Base-by-base conservation (phyloP, 1,140 invertebrate genomes). In the Achroia grisella region DNA sequence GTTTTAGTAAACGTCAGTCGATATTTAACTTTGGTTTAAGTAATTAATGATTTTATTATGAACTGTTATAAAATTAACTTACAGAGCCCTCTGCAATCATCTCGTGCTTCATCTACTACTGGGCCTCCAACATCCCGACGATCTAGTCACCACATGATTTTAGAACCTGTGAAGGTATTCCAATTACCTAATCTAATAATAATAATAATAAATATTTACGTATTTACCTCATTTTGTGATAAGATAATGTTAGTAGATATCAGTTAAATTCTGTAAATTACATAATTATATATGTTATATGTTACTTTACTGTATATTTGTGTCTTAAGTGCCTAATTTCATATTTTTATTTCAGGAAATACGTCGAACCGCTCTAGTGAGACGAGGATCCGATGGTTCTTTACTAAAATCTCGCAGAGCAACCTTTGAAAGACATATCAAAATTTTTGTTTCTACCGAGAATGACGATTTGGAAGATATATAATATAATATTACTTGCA, bases 371-470 rank as follows among this genome's bases (percentile, higher is more conserved):
- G 62, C 66, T 17, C 59, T 84, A 35, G 62, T 79, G 13, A 65
- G 80, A 10, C 64, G 80, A 15, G 66, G 68, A 39, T 82, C 80
- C n/a, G 80, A 84, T 62, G 80, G 80, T 0, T 80, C 76, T 10
- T 52, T 84, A 37, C 35, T 73, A 10, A 64, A 69, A 41, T 50
- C 60, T 12, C 54, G 63, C 6, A 53, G 35, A 53, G 44, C 59
- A 15, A 53, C 56, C 46, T 39, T 43, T 17, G 56, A 74, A 62
- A 51, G 68, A 13, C 70, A 70, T 39, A 84, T 84, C 5, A 82
- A 75, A 71, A 84, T 84, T 43, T 73, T 71, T 48, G 51, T 84
- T 32, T 80, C 76, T 12, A 72, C 74, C 54, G 61, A 62, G 39
- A 46, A 58, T 42, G 46, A 60, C 9, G 10, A 28, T 11, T 23